phyloP scores from a whole-genome alignment of 2,888 invertebrate species.

The Diloba caeruleocephala region DNA sequence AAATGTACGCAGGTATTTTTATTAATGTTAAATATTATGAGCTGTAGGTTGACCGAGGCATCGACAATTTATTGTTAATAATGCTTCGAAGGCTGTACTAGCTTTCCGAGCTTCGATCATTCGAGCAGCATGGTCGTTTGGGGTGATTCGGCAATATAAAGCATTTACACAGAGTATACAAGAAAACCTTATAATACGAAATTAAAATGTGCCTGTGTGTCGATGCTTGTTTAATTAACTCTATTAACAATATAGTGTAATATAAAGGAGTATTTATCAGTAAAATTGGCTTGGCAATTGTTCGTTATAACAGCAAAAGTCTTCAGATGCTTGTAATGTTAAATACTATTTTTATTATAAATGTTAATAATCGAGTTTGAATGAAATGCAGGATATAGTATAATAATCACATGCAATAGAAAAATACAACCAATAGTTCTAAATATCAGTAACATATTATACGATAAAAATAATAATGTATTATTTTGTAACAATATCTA shows the following conservation, averaged over 20 bases:
- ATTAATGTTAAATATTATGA: slow-evolving; percentile 52
- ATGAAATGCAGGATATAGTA: slow-evolving; percentile 45
- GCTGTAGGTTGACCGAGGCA: slow-evolving; percentile 45
- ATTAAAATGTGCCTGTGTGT: slow-evolving; percentile 71
- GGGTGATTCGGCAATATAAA: slow-evolving; percentile 80
- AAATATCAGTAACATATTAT: slow-evolving; percentile 19
- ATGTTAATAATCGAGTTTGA: slow-evolving; percentile 51
- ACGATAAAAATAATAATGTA: slow-evolving; percentile 19
- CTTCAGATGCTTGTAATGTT: slow-evolving; percentile 49
- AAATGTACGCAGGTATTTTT: slow-evolving; percentile 53
- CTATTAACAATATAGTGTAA: slow-evolving; percentile 56
- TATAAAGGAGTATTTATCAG: slow-evolving; percentile 49
- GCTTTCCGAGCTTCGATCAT: slow-evolving; percentile 30
- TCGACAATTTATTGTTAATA: slow-evolving; percentile 13
- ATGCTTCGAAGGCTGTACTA: slow-evolving; percentile 45
- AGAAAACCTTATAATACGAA: slow-evolving; percentile 53
- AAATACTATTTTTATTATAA: slow-evolving; percentile 52
- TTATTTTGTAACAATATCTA: no score
- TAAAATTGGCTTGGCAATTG: slow-evolving; percentile 42
- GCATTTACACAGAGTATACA: slow-evolving; percentile 56
- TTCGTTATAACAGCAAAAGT: slow-evolving; percentile 31
- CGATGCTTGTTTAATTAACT: slow-evolving; percentile 61
- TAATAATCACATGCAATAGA: slow-evolving; percentile 30
- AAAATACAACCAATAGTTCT: slow-evolving; percentile 33
- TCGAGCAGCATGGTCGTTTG: slow-evolving; percentile 48